Base-by-base conservation (phyloP, 2,888 invertebrate species). In the Nasonovia ribisnigri region DNA sequence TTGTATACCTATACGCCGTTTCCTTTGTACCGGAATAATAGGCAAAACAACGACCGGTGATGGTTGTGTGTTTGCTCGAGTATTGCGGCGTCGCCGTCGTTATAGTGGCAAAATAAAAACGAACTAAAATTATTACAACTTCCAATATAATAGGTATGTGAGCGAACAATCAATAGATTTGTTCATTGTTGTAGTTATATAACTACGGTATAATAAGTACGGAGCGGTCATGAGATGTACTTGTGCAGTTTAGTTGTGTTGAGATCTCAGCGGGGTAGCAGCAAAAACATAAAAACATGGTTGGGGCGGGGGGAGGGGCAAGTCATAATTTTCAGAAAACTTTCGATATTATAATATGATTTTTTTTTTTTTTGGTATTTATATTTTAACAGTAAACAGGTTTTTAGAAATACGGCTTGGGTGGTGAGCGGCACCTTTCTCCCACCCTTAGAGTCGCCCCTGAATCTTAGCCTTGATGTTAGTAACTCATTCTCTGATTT, bases 21-120 rank as follows among this genome's bases (percentile, higher is more conserved):
- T 88, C 88, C 51, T 88, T 10, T 88, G 24, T 36, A 54, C 36
- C 36, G 88, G 11, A 54, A 54, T 36, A 88, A 36, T 36, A 2
- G 51, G 36, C 51, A 88, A 88, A 88, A 88, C 88, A 88, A 88
- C 88, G 88, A 88, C 36, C 88, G 51, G 51, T 6, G 51, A 54
- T 10, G 51, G 54, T 54, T 88, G 54, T 54, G 3, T 88, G 51
- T 54, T 88, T 88, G 51, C 88, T 36, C 13, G 86, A 2, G n/a
- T 67, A 51, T n/a, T 20, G n/a, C 36, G 11, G 42, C 88, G 88
- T 24, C 36, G 11, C 26, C 88, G 88, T 24, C 24, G 3, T 24
- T 24, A 51, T 36, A 24, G 1, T 24, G 20, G 51, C 10, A 42
- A 57, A 88, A 88, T 20, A 24, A 51, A 51, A 48, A 88, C n/a